Evolutionary conservation across 2,888 invertebrate genomes (phyloP), one percentile per base, ranked within the genome.

Genomic region (Leptura quadrifasciata): DNA sequence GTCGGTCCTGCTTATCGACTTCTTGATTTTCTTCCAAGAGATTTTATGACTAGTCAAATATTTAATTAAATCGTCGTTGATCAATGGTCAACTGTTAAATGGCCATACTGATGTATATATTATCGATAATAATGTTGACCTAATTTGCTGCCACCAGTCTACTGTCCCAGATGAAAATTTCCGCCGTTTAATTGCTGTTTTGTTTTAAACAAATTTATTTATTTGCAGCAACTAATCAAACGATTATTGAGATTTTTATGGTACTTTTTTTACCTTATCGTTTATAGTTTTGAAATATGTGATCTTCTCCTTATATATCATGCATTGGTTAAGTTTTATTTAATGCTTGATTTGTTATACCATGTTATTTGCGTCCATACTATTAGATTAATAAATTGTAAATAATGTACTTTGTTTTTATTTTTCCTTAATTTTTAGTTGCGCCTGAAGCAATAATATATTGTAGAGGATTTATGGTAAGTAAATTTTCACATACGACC

Each of bases 281-380:
- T 20, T 69, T 71, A 63, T 75, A 70, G 70, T 72, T 65, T 76
- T 75, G 68, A 70, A 79, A 77, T 63, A 79, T 80, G 80, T 80
- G 78, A 82, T 80, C 68, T 74, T 75, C 76, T 72, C 52, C 69
- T 60, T 77, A 79, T 77, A 80, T 79, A 75, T 74, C 76, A 75
- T 77, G 77, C 78, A 77, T 81, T 76, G 74, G 74, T 80, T 79
- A 74, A 75, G 69, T 79, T 79, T 77, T 74, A 74, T 79, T 80
- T 80, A 76, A 78, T 79, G 82, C 83, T 83, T 80, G 76, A 80
- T 82, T 82, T 81, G 78, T 82, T 83, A 78, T 81, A 81, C 85
- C 84, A 86, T 87, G 87, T 88, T 89, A 87, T 87, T 89, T 89
- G 88, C 89, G 88, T 88, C 88, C 88, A 88, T 86, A 84, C 85